These are phyloP conservation scores for Sarcophaga bullata DNA, from an alignment of 1,140 invertebrate species.

Conservation along the genomic window DNA sequence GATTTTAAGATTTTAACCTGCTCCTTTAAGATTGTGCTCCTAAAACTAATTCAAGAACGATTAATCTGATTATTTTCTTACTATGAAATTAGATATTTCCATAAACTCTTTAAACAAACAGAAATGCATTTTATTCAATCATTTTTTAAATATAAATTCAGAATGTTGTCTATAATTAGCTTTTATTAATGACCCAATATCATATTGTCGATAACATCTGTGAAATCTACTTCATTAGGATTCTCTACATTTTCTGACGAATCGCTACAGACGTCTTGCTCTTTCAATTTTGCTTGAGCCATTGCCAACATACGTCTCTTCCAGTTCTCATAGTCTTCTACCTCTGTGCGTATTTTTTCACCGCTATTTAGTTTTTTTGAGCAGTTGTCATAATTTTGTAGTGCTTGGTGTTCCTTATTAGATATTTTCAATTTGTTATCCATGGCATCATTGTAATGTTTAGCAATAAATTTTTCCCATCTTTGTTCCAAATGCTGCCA, in stretches of 20 bases:
- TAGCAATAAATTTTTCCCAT: conserved; percentile 63
- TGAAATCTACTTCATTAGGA: not conserved
- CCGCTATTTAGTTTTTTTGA: not conserved
- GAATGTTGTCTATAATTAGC: too few relatives aligned
- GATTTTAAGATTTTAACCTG: too few relatives aligned
- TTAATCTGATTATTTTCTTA: too few relatives aligned
- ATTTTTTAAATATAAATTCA: too few relatives aligned
- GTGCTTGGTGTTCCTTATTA: not conserved
- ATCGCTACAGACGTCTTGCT: not conserved
- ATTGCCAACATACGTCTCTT: conserved; percentile 55
- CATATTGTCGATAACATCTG: conserved; percentile 32
- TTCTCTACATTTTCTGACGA: not conserved
- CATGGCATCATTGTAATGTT: conserved; percentile 52
- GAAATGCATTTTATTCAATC: too few relatives aligned
- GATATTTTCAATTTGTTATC: conserved; percentile 49
- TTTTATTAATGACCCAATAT: not conserved
- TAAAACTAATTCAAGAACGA: too few relatives aligned
- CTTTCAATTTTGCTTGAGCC: conserved; percentile 52
- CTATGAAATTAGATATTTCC: too few relatives aligned
- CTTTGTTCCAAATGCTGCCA: conserved; percentile 63
- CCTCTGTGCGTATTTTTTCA: conserved; percentile 29
- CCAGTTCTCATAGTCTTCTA: conserved; percentile 62
- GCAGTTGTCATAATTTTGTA: not conserved
- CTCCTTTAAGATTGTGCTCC: too few relatives aligned
- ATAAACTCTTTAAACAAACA: too few relatives aligned